These are phyloP conservation scores for Rhynchomys soricoides DNA, from an alignment of 2,113 vertebrate genomes.

Conservation along the genomic window DNA sequence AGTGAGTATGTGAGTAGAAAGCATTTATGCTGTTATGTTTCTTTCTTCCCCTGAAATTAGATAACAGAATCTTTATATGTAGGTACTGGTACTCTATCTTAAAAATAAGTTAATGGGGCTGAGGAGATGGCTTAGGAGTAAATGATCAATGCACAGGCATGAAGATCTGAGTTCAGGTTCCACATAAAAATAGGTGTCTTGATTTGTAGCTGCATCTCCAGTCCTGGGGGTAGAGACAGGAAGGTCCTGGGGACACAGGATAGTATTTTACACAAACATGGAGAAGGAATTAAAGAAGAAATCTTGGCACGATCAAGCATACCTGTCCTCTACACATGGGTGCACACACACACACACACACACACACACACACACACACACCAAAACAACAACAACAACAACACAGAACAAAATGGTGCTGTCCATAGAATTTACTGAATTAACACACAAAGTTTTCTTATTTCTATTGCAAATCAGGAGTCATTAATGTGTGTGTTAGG, in stretches of 20 bases:
- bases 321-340: not conserved
- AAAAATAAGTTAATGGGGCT: not conserved
- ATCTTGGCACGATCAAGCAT: not conserved
- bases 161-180: not conserved
- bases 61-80: not conserved
- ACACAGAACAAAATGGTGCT: not conserved
- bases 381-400: not conserved
- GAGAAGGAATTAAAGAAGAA: not conserved
- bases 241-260: too few relatives aligned
- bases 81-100: not conserved
- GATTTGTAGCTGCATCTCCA: not conserved
- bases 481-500: not conserved
- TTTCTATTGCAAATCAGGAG: constrained; percentile 27
- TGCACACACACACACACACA: not conserved
- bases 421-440: constrained; percentile 10
- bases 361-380: not conserved
- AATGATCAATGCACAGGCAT: not conserved
- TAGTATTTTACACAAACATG: not conserved
- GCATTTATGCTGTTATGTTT: not conserved
- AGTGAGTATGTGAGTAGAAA: not conserved
- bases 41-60: not conserved
- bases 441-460: not conserved
- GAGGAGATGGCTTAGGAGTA: not conserved
- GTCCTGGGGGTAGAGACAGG: not conserved
- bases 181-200: not conserved